Evolutionary conservation across 2,888 invertebrate species (phyloP), one percentile per base, ranked within the genome.

Genomic region (Apamea monoglypha): DNA sequence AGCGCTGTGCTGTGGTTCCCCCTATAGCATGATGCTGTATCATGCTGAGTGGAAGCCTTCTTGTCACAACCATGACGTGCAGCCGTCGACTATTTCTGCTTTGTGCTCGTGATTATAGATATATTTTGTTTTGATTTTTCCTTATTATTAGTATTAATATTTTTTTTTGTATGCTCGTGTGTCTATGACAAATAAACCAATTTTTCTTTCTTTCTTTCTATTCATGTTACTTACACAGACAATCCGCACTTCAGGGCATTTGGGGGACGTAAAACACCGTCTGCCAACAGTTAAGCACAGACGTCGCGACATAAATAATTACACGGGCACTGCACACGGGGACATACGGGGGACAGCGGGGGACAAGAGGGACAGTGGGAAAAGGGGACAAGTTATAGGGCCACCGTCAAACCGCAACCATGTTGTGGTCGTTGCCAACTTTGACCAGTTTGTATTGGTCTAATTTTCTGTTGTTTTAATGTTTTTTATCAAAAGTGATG

Each of bases 251-350:
- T 80, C 36, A 56, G 80, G 53, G 66, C 73, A 74, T 85, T 85
- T 50, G 59, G 71, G 74, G 44, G 21, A 68, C 75, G 64, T 78
- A 71, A 73, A 86, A 78, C 77, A 73, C 69, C 40, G 81, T 81
- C 82, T 82, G 85, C 86, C 89, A 88, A 87, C 85, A 81, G 85
- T 85, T 89, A 88, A 88, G 87, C 86, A 80, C 74, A 81, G 59
- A 67, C 86, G 76, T 82, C 81, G 89, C 86, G 87, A 92, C 92
- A 92, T 94, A 95, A 94, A 94, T 94, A 94, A 95, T 95, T 94
- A 94, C 91, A 95, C 91, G 93, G 91, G 69, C 88, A 75, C 87
- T 92, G 93, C 92, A 84, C 94, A 93, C 92, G 86, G 86, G 68
- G 82, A 81, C 87, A 86, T 12, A 91, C 18, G 36, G 78, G 78